Evolutionary conservation across 2,888 invertebrate genomes (phyloP).

Genomic region (Amaurobius ferox): DNA sequence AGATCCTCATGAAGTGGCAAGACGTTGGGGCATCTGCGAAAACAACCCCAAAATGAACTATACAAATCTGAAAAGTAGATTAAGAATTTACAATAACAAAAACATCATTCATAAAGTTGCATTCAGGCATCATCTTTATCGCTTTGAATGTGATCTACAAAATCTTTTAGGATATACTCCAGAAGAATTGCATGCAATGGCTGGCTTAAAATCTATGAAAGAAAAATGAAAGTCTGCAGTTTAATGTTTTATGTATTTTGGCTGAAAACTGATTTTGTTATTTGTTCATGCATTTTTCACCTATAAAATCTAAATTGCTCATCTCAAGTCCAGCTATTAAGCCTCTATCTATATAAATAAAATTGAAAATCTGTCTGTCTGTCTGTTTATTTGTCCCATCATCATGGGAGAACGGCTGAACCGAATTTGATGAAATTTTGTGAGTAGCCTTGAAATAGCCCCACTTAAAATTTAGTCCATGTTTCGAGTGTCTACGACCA

Average conservation of each 20-base stretch:
- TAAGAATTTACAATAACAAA: conserved; percentile 99
- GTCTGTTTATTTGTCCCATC: too few relatives aligned
- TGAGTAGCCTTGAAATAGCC: too few relatives aligned
- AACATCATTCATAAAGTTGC: conserved; percentile 99
- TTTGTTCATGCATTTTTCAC: conserved; percentile 42
- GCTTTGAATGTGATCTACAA: conserved; percentile 98
- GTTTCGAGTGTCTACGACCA: too few relatives aligned
- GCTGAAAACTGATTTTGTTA: conserved; percentile 13
- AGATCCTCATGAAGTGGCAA: conserved; percentile 97
- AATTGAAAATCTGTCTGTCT: too few relatives aligned
- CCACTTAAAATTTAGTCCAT: too few relatives aligned
- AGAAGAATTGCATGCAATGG: conserved; percentile 96
- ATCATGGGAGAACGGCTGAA: too few relatives aligned
- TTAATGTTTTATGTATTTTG: neutral
- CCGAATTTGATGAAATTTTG: too few relatives aligned
- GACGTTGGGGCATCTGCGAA: conserved; percentile 92
- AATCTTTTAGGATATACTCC: conserved; percentile 95
- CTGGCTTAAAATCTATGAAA: conserved; percentile 96
- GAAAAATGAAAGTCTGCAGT: conserved; percentile 84
- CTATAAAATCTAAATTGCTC: conserved; percentile 36
- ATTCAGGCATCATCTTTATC: conserved; percentile 98
- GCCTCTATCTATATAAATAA: conserved; percentile 20
- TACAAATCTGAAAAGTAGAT: conserved; percentile 95
- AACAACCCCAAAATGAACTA: conserved; percentile 99
- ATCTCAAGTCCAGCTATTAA: conserved; percentile 44